These are phyloP conservation scores for Pygmarrhopalites habei DNA, from an alignment of 1,140 invertebrate species.

Conservation along the genomic window DNA sequence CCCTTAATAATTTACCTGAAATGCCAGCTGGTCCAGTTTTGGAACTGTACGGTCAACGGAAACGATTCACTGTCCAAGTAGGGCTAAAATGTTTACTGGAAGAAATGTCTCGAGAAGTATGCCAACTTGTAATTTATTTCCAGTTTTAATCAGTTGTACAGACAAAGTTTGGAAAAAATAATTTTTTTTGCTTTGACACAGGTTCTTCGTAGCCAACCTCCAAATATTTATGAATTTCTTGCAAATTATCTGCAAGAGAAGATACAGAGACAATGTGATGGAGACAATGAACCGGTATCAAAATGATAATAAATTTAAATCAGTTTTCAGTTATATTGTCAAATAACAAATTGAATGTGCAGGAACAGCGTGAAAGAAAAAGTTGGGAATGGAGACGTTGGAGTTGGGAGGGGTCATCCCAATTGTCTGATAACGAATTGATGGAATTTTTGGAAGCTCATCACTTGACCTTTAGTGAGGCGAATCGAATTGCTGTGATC, in stretches of 20 bases:
- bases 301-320: neutral
- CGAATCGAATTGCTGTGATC: slow-evolving; percentile 1
- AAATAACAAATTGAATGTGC: neutral
- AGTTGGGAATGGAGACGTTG: neutral
- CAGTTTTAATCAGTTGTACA: neutral
- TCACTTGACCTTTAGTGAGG: neutral
- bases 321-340: neutral
- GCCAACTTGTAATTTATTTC: neutral
- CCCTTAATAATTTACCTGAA: slow-evolving; percentile 15
- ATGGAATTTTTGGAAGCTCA: slow-evolving; percentile 10
- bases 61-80: slow-evolving; percentile 22
- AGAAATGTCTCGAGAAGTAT: slow-evolving; percentile 26
- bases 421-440: slow-evolving; percentile 8
- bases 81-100: slow-evolving; percentile 26
- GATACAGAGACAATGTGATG: neutral
- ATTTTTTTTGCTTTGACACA: neutral
- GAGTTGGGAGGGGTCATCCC: slow-evolving; percentile 14
- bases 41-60: slow-evolving; percentile 27
- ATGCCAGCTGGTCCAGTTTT: slow-evolving; percentile 26
- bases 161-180: neutral
- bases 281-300: neutral
- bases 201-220: slow-evolving; percentile 20
- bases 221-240: slow-evolving; percentile 20
- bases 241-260: slow-evolving; percentile 18
- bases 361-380: neutral